Conservation (phyloP, 2,888 invertebrate species). For the Tribolium freemani region DNA sequence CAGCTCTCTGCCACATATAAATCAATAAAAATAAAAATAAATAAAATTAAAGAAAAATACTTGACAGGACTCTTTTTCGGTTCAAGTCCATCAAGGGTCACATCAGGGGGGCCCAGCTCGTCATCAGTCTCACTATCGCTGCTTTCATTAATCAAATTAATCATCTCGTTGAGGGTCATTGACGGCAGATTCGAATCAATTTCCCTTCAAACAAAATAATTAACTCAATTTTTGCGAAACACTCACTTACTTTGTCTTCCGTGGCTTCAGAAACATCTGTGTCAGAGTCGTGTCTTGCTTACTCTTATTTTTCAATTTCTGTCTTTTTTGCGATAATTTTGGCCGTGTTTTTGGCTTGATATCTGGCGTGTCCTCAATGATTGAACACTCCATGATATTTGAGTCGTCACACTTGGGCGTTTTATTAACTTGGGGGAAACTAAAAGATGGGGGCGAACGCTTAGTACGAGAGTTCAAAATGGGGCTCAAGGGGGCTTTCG, state of each 20-base stretch:
- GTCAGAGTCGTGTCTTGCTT: conserved; percentile 50
- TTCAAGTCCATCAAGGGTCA: background rate
- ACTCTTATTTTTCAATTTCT: conserved; percentile 32
- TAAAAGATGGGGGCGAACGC: background rate
- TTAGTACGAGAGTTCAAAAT: background rate
- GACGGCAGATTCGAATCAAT: conserved; percentile 27
- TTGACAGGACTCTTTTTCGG: background rate
- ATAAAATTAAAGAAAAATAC: background rate
- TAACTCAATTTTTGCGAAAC: background rate
- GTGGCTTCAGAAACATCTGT: conserved; percentile 47
- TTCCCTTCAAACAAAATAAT: background rate
- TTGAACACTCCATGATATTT: conserved; percentile 45
- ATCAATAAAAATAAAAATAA: background rate
- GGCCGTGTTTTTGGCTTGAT: conserved; percentile 29
- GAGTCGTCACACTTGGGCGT: conserved; percentile 10
- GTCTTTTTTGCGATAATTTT: conserved; percentile 10
- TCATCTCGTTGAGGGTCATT: conserved; percentile 22
- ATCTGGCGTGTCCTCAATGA: conserved; percentile 52
- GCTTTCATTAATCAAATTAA: conserved; percentile 30
- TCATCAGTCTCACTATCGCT: conserved; percentile 11
- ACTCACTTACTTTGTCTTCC: conserved; percentile 6
- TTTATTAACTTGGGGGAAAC: background rate
- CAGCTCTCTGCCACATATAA: background rate
- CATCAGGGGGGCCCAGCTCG: background rate
- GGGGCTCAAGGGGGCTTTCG: background rate